Percentiles rank a stretch among this genome's conserved stretches.
Conservation (phyloP, 1,140 invertebrate genomes). For the Solenopsis fugax region DNA sequence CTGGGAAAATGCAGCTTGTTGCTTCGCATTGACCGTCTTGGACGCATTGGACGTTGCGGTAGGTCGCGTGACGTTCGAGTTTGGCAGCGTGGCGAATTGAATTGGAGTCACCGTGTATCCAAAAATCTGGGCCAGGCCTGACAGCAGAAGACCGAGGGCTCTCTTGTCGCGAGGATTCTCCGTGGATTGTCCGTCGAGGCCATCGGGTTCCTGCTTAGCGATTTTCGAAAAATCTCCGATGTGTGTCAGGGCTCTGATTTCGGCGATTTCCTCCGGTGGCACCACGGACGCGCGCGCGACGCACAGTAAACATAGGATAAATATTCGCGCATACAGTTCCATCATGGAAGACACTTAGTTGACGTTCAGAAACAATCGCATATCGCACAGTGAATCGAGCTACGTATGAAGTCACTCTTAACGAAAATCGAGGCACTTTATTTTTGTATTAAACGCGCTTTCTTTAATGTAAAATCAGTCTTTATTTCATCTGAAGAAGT, state of each 20-base stretch:
- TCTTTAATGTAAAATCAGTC: not conserved
- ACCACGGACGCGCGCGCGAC: not conserved
- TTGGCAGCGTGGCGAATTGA: constrained; percentile 80
- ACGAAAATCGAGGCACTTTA: not conserved
- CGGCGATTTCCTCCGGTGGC: not conserved
- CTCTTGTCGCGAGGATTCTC: constrained; percentile 80
- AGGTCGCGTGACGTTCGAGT: constrained; percentile 64
- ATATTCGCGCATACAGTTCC: not conserved
- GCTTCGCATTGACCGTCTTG: not conserved
- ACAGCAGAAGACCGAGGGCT: constrained; percentile 82
- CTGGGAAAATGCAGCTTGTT: constrained; percentile 3
- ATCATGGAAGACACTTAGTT: constrained; percentile 31
- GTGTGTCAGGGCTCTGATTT: not conserved
- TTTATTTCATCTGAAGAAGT: not conserved
- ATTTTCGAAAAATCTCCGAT: not conserved
- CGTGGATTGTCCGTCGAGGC: constrained; percentile 31
- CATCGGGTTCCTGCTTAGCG: not conserved
- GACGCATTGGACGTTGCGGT: constrained; percentile 1
- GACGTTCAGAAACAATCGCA: constrained; percentile 9
- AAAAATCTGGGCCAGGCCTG: constrained; percentile 82
- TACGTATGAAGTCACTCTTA: not conserved
- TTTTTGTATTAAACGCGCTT: not conserved
- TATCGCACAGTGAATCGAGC: not conserved
- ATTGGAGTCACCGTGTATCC: constrained; percentile 80
- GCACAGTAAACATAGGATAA: constrained; percentile 52